Percentiles rank a stretch among this genome's conserved stretches.
Evolutionary conservation across 1,140 invertebrate genomes (phyloP).

Genomic region (Panonychus citri): DNA sequence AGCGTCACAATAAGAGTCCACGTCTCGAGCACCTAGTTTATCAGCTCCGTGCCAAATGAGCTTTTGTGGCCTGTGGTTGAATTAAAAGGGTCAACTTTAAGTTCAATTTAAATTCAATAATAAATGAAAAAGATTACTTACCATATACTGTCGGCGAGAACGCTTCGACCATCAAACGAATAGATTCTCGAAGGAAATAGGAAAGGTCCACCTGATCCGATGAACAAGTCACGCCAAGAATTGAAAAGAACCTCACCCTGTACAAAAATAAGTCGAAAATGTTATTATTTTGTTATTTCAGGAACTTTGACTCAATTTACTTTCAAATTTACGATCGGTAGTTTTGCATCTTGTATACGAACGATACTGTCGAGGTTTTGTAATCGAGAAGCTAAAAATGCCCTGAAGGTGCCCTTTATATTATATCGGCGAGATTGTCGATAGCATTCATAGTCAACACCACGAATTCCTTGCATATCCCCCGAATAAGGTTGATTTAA

Average conservation of each 20-base stretch:
- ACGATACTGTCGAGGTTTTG: constrained; percentile 86
- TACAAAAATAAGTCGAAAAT: constrained; percentile 9
- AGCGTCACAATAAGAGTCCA: constrained; percentile 67
- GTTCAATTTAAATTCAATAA: background rate
- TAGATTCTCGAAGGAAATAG: constrained; percentile 61
- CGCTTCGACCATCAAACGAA: constrained; percentile 79
- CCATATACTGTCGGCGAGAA: constrained; percentile 66
- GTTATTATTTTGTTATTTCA: background rate
- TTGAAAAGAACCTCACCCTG: constrained; percentile 77
- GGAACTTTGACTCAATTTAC: constrained; percentile 20
- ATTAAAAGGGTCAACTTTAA: no score
- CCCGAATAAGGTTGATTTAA: constrained; percentile 72
- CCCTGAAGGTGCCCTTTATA: constrained; percentile 63
- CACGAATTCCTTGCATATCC: constrained; percentile 53
- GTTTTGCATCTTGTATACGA: constrained; percentile 49
- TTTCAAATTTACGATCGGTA: constrained; percentile 74
- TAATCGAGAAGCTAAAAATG: constrained; percentile 44
- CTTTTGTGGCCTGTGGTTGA: constrained; percentile 54
- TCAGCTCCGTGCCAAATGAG: constrained; percentile 80
- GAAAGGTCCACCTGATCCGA: constrained; percentile 55
- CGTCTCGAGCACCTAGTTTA: constrained; percentile 49
- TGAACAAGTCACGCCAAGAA: constrained; percentile 67
- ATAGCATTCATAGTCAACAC: constrained; percentile 81
- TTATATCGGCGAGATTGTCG: constrained; percentile 53
- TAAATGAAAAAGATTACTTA: constrained; percentile 21